Percentiles rank a stretch among this genome's conserved stretches.
Conservation (phyloP, 2,888 invertebrate species). For the Neuroscelio doddi region DNA sequence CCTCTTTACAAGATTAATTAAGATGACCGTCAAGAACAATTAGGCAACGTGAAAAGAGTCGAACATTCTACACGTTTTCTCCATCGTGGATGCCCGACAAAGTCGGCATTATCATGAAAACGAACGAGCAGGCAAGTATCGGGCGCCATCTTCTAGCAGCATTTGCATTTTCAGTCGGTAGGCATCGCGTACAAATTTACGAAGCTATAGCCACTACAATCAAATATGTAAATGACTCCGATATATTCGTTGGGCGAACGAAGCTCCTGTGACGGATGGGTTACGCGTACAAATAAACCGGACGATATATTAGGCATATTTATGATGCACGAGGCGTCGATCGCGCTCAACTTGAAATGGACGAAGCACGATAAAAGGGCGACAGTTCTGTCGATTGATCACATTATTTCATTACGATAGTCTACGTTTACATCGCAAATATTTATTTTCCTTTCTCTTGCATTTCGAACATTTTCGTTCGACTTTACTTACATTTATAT, state of each 20-base stretch:
- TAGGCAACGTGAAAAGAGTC: not conserved
- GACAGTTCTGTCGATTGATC: constrained; percentile 35
- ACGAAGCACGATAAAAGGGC: constrained; percentile 41
- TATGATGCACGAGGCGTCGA: constrained; percentile 48
- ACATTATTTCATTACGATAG: constrained; percentile 37
- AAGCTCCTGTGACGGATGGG: constrained; percentile 49
- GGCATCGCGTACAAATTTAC: constrained; percentile 52
- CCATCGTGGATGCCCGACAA: constrained; percentile 9
- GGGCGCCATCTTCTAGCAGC: constrained; percentile 29
- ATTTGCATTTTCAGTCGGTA: constrained; percentile 42
- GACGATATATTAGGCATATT: constrained; percentile 51
- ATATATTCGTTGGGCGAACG: constrained; percentile 55
- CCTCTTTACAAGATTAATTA: constrained; percentile 9
- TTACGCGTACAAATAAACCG: constrained; percentile 50
- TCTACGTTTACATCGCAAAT: too few relatives aligned
- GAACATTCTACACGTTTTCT: constrained; percentile 14
- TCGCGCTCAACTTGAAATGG: constrained; percentile 29
- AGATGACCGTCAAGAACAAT: constrained; percentile 18
- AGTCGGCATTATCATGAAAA: constrained; percentile 13
- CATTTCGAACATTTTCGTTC: too few relatives aligned
- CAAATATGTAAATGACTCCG: constrained; percentile 65
- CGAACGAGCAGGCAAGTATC: constrained; percentile 13
- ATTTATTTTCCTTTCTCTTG: too few relatives aligned
- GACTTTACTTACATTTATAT: too few relatives aligned
- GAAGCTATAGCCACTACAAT: constrained; percentile 57